Evolutionary conservation across 2,113 vertebrate genomes (phyloP).

Genomic region (Perccottus glenii): DNA sequence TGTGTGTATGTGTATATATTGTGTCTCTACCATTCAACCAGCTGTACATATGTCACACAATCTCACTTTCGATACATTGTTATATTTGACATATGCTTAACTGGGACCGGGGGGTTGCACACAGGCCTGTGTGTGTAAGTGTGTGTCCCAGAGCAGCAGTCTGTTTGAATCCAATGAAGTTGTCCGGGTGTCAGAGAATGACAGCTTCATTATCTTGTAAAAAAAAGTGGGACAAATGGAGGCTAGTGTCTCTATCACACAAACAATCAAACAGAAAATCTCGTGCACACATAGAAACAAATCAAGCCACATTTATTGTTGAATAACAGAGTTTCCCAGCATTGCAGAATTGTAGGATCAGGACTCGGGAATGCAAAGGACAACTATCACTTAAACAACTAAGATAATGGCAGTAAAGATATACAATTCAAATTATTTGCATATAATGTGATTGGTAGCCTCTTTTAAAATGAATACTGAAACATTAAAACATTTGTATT

Average conservation of each 20-base stretch:
- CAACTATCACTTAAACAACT: too few species aligned
- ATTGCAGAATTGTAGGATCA: too few species aligned
- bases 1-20: conserved; percentile 23
- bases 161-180: conserved; percentile 94
- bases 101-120: conserved; percentile 47
- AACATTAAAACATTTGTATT: too few species aligned
- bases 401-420: too few species aligned
- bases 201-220: conserved; percentile 99
- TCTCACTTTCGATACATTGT: conserved; percentile 70
- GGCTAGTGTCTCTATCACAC: conserved; percentile 96
- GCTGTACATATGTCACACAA: conserved; percentile 69
- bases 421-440: too few species aligned
- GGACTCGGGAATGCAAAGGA: too few species aligned
- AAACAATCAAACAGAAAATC: conserved; percentile 63
- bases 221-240: conserved; percentile 98
- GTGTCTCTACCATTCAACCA: conserved; percentile 65
- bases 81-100: conserved; percentile 83
- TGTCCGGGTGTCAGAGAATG: conserved; percentile 92
- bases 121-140: conserved; percentile 36
- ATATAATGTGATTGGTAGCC: too few species aligned
- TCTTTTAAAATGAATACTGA: too few species aligned
- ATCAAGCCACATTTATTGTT: conserved; percentile 17
- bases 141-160: conserved; percentile 57
- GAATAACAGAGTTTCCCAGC: conserved; percentile 5
- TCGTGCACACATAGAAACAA: conserved; percentile 10